These are phyloP conservation scores for Bufo gargarizans DNA, from an alignment of 2,113 vertebrate genomes.

Conservation along the genomic window DNA sequence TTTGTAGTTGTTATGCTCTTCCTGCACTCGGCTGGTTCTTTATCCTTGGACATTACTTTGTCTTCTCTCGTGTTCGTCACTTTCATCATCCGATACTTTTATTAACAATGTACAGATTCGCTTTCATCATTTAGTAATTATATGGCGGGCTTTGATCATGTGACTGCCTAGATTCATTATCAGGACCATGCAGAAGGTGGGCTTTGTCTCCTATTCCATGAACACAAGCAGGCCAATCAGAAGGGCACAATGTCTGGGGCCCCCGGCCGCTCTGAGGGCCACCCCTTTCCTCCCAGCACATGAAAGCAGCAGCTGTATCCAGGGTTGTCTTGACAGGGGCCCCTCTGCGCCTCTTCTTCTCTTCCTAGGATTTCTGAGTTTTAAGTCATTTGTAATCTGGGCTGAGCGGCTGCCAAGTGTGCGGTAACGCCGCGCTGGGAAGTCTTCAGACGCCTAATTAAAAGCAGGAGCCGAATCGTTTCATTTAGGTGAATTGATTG, in stretches of 20 bases:
- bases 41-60: too few relatives aligned
- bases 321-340: constrained; percentile 62
- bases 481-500: constrained; percentile 57
- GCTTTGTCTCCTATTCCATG: neutral
- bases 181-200: neutral
- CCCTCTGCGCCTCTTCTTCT: constrained; percentile 60
- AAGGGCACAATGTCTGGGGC: neutral
- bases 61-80: neutral
- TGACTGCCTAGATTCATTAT: neutral
- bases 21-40: too few relatives aligned
- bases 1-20: too few relatives aligned
- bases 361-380: constrained; percentile 71
- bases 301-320: constrained; percentile 53
- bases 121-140: neutral
- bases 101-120: neutral
- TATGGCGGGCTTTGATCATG: neutral
- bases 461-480: constrained; percentile 61
- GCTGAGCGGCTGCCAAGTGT: constrained; percentile 68
- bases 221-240: neutral
- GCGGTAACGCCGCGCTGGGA: constrained; percentile 57
- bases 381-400: constrained; percentile 68
- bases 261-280: constrained; percentile 18
- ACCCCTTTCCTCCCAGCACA: constrained; percentile 70
- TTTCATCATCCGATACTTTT: neutral
- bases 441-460: constrained; percentile 62